phyloP scores from a whole-genome alignment of 2,113 vertebrate genomes.

The Corythornis madagascariensis region DNA sequence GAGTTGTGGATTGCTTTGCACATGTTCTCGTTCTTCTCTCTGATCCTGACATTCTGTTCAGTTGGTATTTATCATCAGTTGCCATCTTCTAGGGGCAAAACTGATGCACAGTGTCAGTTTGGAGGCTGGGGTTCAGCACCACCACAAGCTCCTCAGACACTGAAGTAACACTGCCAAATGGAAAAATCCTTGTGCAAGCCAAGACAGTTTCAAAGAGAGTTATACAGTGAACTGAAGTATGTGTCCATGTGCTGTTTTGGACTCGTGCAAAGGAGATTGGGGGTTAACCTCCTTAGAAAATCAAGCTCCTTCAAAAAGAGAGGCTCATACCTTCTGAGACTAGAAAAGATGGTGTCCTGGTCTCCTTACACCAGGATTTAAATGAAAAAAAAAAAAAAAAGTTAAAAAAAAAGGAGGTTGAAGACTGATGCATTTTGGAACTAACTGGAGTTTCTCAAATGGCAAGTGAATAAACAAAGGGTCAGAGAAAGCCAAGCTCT shows the following conservation, averaged over 20 bases:
- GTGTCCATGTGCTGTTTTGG: not conserved
- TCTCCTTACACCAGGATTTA: not conserved
- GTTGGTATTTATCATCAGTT: rapidly evolving
- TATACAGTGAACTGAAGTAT: not conserved
- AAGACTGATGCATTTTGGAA: not conserved
- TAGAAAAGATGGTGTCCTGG: not conserved
- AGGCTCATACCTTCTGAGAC: not conserved
- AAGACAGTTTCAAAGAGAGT: not conserved
- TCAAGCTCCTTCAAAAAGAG: not conserved
- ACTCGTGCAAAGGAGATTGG: not conserved
- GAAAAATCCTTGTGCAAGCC: not conserved
- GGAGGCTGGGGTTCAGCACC: not conserved
- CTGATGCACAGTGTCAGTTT: not conserved
- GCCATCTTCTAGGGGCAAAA: not conserved
- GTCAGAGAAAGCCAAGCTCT: not conserved
- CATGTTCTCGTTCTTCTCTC: not conserved
- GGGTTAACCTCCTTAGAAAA: not conserved
- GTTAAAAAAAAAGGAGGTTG: not conserved
- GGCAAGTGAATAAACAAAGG: not conserved
- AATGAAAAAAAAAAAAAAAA: not conserved
- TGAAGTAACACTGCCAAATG: not conserved
- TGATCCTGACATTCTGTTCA: not conserved
- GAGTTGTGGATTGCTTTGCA: not conserved
- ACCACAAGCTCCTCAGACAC: not conserved
- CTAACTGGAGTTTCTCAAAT: not conserved